Conservation (phyloP, 2,888 invertebrate genomes). For the Lepidochitona cinerea region DNA sequence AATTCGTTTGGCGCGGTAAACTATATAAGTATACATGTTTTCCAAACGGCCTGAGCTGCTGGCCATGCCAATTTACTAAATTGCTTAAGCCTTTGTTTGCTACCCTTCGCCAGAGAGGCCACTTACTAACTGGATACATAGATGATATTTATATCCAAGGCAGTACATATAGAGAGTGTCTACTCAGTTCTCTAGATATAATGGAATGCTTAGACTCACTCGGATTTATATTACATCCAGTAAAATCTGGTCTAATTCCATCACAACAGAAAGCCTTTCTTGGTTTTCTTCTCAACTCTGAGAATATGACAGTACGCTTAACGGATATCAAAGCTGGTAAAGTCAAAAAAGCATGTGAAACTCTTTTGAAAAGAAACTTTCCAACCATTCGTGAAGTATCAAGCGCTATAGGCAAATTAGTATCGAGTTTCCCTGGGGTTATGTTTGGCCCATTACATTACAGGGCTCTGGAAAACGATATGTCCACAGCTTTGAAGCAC, state of each 20-base stretch:
- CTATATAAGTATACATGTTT: slow-evolving; percentile 20
- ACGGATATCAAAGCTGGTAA: slow-evolving; percentile 12
- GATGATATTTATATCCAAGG: slow-evolving; percentile 24
- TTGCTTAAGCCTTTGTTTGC: background rate
- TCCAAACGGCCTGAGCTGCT: slow-evolving; percentile 21
- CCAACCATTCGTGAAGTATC: slow-evolving; percentile 22
- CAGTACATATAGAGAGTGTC: slow-evolving; percentile 12
- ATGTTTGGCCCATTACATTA: slow-evolving; percentile 28
- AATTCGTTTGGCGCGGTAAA: slow-evolving; percentile 23
- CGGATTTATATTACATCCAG: slow-evolving; percentile 21
- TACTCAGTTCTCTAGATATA: slow-evolving; percentile 15
- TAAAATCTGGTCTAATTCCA: slow-evolving; percentile 22
- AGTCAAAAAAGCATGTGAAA: slow-evolving; percentile 14
- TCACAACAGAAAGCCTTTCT: background rate
- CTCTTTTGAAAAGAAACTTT: slow-evolving; percentile 2
- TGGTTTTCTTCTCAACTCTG: background rate
- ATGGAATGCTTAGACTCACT: slow-evolving; percentile 8
- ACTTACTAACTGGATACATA: slow-evolving; percentile 8
- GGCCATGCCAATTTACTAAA: background rate
- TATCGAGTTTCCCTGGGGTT: slow-evolving; percentile 26
- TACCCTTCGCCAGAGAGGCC: background rate
- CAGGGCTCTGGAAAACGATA: slow-evolving; percentile 30
- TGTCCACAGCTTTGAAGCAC: slow-evolving; percentile 20
- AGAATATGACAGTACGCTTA: slow-evolving; percentile 11
- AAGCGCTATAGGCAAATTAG: slow-evolving; percentile 24